phyloP scores from a whole-genome alignment of 2,797 vertebrate species.

The Arremon aurantiirostris region DNA sequence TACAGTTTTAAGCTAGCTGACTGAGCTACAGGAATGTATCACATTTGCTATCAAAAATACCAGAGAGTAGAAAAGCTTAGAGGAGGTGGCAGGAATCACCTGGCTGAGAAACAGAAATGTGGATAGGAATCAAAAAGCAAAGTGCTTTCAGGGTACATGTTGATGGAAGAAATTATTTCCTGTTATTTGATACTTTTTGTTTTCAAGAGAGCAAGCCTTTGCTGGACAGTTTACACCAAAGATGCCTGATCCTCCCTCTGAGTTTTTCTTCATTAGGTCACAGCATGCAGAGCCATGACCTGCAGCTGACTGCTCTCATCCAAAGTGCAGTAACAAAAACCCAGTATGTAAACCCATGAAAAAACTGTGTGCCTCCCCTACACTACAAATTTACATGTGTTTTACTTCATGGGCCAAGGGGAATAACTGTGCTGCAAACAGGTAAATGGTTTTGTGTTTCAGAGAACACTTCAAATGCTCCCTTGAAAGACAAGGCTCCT shows the following conservation, averaged over 20 bases:
- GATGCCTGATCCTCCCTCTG: not conserved
- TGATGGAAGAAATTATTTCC: not conserved
- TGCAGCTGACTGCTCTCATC: not conserved
- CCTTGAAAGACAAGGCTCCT: not conserved
- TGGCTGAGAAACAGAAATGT: not conserved
- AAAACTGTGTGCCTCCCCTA: not conserved
- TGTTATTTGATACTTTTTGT: not conserved
- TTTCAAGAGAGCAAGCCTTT: accelerated
- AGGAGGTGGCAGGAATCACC: not conserved
- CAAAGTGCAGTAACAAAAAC: not conserved
- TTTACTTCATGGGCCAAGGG: not conserved
- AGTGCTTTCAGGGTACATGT: not conserved
- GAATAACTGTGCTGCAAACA: not conserved
- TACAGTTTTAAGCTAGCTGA: not conserved
- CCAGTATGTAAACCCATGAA: not conserved
- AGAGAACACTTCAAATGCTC: not conserved
- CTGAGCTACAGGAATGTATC: not conserved
- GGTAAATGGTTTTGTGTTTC: not conserved
- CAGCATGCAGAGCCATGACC: not conserved
- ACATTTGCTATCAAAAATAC: not conserved
- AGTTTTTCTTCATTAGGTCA: not conserved
- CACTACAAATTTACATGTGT: not conserved
- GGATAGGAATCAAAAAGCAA: not conserved
- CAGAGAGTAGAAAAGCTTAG: not conserved
- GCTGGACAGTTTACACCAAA: not conserved